These are phyloP conservation scores for Sternotherus odoratus DNA, from an alignment of 2,797 vertebrate species.

Conservation along the genomic window DNA sequence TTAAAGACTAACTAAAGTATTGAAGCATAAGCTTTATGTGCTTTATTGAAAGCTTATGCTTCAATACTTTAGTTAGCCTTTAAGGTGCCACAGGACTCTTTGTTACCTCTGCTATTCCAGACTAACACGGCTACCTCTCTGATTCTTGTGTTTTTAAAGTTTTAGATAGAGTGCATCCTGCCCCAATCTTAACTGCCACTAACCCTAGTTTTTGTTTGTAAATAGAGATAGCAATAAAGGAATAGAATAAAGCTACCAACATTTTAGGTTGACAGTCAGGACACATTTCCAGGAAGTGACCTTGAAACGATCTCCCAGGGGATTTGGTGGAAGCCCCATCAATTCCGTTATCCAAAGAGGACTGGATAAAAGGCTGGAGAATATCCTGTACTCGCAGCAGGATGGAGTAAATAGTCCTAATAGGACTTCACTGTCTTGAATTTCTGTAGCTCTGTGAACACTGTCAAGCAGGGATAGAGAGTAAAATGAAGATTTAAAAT, in stretches of 20 bases:
- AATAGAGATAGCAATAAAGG: not conserved
- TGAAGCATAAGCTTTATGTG: too few relatives aligned
- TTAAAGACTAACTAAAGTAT: too few relatives aligned
- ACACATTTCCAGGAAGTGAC: not conserved
- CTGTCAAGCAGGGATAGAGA: not conserved
- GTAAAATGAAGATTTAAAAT: not conserved
- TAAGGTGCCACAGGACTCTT: too few relatives aligned
- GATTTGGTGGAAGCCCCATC: not conserved
- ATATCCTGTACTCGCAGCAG: not conserved
- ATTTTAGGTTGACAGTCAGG: not conserved
- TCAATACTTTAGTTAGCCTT: too few relatives aligned
- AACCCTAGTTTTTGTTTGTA: not conserved
- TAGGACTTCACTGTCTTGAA: not conserved
- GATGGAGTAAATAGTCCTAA: rapidly evolving
- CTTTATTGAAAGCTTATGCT: too few relatives aligned
- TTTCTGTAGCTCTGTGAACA: not conserved
- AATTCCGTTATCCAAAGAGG: not conserved
- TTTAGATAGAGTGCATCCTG: not conserved
- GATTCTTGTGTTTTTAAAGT: not conserved
- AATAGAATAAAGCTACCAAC: not conserved
- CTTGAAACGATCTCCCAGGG: not conserved
- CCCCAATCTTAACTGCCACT: not conserved
- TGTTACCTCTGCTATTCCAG: too few relatives aligned
- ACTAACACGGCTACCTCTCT: too few relatives aligned
- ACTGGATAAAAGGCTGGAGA: not conserved